These are phyloP conservation scores for Amphiprion clarkii DNA, from an alignment of 2,797 vertebrate species.

Conservation along the genomic window DNA sequence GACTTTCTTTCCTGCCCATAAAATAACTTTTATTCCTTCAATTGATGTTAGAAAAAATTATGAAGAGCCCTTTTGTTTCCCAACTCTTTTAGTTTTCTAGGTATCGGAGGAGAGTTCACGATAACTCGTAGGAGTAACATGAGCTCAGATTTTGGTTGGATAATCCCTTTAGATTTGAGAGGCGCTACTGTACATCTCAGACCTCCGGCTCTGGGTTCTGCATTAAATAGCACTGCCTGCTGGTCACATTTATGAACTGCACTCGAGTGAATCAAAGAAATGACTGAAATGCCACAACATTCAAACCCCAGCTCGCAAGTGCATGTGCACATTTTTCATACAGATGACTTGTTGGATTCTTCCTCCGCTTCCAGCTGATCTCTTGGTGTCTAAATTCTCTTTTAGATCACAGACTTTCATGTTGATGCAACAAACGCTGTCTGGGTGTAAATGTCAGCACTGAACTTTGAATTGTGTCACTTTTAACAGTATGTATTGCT, in stretches of 20 bases:
- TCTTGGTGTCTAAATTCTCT: not conserved
- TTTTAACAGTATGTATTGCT: slow-evolving; percentile 14
- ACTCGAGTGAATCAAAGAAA: slow-evolving; percentile 52
- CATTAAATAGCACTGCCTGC: slow-evolving; percentile 81
- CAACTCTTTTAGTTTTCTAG: not conserved
- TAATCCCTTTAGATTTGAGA: slow-evolving; percentile 23
- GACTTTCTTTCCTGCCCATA: not conserved
- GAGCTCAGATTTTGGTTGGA: slow-evolving; percentile 43
- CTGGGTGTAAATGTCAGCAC: not conserved
- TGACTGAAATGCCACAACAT: slow-evolving; percentile 66
- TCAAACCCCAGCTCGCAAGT: slow-evolving; percentile 29
- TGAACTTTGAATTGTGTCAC: not conserved
- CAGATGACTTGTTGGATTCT: slow-evolving; percentile 3
- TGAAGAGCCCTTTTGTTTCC: not conserved
- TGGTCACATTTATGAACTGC: slow-evolving; percentile 67
- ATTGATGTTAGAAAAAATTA: not conserved
- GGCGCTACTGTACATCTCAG: slow-evolving; percentile 39
- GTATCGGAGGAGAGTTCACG: not conserved
- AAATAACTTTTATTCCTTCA: not conserved
- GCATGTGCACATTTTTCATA: slow-evolving; percentile 1
- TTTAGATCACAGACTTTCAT: not conserved
- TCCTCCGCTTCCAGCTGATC: slow-evolving; percentile 15
- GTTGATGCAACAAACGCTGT: not conserved
- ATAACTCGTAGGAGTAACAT: slow-evolving; percentile 12
- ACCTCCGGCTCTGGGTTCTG: slow-evolving; percentile 49